A percentile compares a stretch with the other conserved stretches of the same genome.
phyloP scores from a whole-genome alignment of 2,888 invertebrate species.

The Tipula confusa region DNA sequence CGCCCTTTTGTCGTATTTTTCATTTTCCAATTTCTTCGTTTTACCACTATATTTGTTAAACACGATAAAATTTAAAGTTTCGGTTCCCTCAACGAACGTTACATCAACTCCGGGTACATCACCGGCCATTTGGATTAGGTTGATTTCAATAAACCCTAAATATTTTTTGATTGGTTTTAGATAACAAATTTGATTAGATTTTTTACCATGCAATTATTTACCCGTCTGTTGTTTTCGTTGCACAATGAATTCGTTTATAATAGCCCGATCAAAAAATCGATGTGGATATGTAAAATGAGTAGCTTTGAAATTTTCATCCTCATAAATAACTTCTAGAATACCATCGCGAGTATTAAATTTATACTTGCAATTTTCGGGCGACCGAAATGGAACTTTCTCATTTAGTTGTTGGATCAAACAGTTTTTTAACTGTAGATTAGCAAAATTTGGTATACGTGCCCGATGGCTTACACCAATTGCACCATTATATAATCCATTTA shows the following conservation, averaged over 20 bases:
- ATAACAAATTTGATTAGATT: background rate
- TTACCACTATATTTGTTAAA: background rate
- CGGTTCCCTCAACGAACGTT: background rate
- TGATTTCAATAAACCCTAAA: background rate
- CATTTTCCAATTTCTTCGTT: background rate
- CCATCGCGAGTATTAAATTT: slow-evolving; percentile 51
- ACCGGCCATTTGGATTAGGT: background rate
- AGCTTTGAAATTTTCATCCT: slow-evolving; percentile 33
- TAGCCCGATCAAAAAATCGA: slow-evolving; percentile 47
- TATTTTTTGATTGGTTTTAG: too few species aligned
- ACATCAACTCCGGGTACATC: background rate
- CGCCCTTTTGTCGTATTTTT: background rate
- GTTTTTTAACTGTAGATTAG: slow-evolving; percentile 47
- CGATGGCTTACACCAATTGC: slow-evolving; percentile 54
- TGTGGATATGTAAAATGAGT: slow-evolving; percentile 45
- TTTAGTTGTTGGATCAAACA: background rate
- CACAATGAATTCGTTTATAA: slow-evolving; percentile 45
- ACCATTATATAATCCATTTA: slow-evolving; percentile 60
- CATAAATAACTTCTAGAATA: slow-evolving; percentile 44
- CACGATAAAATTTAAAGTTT: background rate
- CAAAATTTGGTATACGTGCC: slow-evolving; percentile 59
- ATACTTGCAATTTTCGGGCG: slow-evolving; percentile 43
- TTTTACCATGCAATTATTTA: background rate
- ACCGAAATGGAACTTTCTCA: background rate
- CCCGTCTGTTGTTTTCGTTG: background rate